Evolutionary conservation across 2,113 vertebrate genomes (phyloP).

Genomic region (Lepus americanus): DNA sequence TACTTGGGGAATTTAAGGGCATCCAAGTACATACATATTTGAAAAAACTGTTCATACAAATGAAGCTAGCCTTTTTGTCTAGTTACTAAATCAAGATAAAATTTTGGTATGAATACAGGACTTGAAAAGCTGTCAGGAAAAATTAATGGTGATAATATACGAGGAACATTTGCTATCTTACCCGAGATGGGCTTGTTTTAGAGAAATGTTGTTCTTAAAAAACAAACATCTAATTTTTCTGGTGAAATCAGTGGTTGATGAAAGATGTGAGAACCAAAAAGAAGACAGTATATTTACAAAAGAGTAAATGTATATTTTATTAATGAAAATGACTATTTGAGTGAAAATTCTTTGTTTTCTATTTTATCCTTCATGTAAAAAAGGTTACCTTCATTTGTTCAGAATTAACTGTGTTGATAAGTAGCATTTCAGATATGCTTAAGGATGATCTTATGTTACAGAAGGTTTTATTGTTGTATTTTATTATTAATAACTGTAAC

Average conservation of each 20-base stretch:
- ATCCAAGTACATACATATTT: constrained; percentile 88
- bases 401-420: constrained; percentile 53
- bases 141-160: constrained; percentile 75
- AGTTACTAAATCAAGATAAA: constrained; percentile 88
- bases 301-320: constrained; percentile 22
- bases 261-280: constrained; percentile 45
- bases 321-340: constrained; percentile 51
- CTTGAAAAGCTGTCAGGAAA: constrained; percentile 85
- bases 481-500: constrained; percentile 39
- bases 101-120: constrained; percentile 80
- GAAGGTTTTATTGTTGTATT: background rate
- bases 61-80: constrained; percentile 83
- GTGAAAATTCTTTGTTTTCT: constrained; percentile 57
- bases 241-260: constrained; percentile 63
- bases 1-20: constrained; percentile 91
- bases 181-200: constrained; percentile 75
- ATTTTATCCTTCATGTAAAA: constrained; percentile 21
- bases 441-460: background rate
- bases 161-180: constrained; percentile 75
- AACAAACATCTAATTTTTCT: constrained; percentile 56
- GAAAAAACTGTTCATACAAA: constrained; percentile 86
- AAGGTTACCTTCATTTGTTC: constrained; percentile 23
- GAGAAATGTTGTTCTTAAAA: constrained; percentile 55
- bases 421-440: constrained; percentile 30
- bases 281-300: constrained; percentile 47